A percentile compares a stretch with the other conserved stretches of the same genome.
These are phyloP conservation scores for Chaetorhynchus papuensis DNA, from an alignment of 2,113 vertebrate genomes.

Conservation along the genomic window DNA sequence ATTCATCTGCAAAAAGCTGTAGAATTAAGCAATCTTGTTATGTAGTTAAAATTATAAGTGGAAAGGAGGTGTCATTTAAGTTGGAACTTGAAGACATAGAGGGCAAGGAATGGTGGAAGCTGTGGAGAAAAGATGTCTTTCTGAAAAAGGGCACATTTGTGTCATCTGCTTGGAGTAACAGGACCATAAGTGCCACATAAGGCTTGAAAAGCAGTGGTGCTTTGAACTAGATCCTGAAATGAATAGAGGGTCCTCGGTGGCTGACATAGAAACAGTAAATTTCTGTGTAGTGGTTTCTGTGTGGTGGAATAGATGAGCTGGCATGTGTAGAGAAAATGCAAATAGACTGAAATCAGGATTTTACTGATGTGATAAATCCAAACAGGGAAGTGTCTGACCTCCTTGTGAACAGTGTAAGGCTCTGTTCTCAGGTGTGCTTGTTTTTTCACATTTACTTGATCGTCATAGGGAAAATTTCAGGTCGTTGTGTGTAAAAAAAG, in stretches of 20 bases:
- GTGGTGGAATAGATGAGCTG: not conserved
- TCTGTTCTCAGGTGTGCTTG: not conserved
- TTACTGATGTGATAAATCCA: not conserved
- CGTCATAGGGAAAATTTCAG: not conserved
- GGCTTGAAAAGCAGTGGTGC: not conserved
- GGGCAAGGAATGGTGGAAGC: not conserved
- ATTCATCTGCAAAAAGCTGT: not conserved
- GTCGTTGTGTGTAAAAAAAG: not conserved
- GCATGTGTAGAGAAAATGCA: not conserved
- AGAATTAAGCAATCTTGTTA: not conserved
- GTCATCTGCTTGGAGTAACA: not conserved
- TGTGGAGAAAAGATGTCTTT: not conserved
- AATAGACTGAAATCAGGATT: not conserved
- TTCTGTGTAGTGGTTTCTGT: not conserved
- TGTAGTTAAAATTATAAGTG: not conserved
- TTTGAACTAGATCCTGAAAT: not conserved
- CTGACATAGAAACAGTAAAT: not conserved
- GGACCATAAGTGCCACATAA: not conserved
- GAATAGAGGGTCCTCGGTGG: accelerated
- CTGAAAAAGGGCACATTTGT: not conserved
- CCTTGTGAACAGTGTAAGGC: not conserved
- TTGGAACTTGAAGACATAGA: not conserved
- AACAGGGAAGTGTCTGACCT: not conserved
- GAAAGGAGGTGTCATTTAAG: not conserved
- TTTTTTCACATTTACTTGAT: not conserved